Evolutionary conservation across 2,888 invertebrate genomes (phyloP), one percentile per base, ranked within the genome.

Genomic region (Caenorhabditis uteleia): DNA sequence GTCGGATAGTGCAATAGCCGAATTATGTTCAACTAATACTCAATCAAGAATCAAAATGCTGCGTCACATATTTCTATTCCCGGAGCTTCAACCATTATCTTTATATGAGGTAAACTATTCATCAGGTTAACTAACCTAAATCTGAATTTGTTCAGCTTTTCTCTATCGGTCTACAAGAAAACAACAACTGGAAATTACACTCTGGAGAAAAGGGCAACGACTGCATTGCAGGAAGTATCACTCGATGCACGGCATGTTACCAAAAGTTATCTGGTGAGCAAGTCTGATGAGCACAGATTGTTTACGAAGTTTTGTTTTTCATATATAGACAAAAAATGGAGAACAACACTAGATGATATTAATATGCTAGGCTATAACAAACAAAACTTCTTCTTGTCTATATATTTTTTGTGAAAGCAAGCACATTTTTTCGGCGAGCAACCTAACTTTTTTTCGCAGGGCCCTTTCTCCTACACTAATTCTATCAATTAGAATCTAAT

Each of bases 21-120:
- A 72, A 29, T 48, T 72, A 10, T 72, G 72, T 26, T 55, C 59
- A 38, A 57, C 62, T 36, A 59, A 59, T 43, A 51, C 59, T 20
- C 56, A 58, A 26, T 53, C 57, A 8, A 50, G 72, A 3, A 31
- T 61, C 27, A 39, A 50, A 18, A 59, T 51, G 18, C 46, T 72
- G 12, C 55, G 54, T 18, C 57, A 68, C 20, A 67, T 66, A 29
- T 72, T 64, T 45, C 43, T 72, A n/a, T 69, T 69, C 38, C 49
- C 59, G 20, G 54, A 68, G 25, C 34, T 66, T 12, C 69, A 72
- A 21, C 72, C 72, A 31, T 36, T 72, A 48, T 69, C 72, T 20
- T 44, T 72, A 12, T 69, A 60, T 55, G 68, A 72, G 43, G 72
- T 70, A 23, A 36, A 49, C 25, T n/a, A 38, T 29, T 18, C 36